Evolutionary conservation across 2,797 vertebrate species (phyloP).

Genomic region (Mus spretus): DNA sequence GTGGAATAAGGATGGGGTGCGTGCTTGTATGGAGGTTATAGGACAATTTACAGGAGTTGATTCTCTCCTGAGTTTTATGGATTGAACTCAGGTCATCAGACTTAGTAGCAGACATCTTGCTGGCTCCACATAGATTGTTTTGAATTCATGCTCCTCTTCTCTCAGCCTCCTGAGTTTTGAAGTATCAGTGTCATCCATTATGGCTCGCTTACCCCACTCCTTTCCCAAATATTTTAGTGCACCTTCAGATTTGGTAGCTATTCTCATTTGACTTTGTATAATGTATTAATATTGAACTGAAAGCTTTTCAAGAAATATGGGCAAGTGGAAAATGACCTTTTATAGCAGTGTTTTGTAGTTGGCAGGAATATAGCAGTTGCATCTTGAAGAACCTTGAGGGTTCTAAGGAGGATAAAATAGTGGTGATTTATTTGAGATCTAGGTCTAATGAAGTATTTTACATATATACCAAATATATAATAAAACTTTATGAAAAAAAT

Average conservation of each 20-base stretch:
- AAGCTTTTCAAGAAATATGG: slow-evolving; percentile 17
- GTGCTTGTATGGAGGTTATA: neutral
- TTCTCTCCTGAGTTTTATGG: neutral
- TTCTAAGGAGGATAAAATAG: slow-evolving; percentile 24
- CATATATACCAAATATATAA: neutral
- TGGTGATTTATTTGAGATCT: neutral
- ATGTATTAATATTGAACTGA: slow-evolving; percentile 48
- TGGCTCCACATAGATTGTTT: neutral
- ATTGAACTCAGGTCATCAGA: neutral
- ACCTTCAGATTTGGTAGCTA: neutral
- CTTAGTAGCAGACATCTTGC: neutral
- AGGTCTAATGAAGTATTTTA: neutral
- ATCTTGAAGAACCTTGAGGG: slow-evolving; percentile 54
- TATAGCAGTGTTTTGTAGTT: slow-evolving; percentile 37
- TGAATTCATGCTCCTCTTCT: neutral
- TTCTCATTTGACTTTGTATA: slow-evolving; percentile 32
- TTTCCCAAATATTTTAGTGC: neutral
- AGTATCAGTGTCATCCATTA: neutral
- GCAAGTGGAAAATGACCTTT: neutral
- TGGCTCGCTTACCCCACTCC: neutral
- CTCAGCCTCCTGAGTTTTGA: neutral
- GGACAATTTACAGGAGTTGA: neutral
- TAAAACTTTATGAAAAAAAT: neutral
- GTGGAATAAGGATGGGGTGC: neutral
- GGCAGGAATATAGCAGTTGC: slow-evolving; percentile 22